phyloP scores from a whole-genome alignment of 2,888 invertebrate genomes.

The Cephus pulcher region DNA sequence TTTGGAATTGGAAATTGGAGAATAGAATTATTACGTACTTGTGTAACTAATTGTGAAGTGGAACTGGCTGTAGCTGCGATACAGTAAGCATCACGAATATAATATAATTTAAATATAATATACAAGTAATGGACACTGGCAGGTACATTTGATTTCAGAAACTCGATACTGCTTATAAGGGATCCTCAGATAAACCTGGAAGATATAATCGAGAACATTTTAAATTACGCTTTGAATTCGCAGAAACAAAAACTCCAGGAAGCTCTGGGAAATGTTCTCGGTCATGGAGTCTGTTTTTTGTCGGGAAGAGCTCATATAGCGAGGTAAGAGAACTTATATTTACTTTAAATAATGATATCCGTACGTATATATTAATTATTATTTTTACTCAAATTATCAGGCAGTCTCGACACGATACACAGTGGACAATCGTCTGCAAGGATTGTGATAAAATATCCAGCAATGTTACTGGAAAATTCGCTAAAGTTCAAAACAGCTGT shows the following conservation, averaged over 20 bases:
- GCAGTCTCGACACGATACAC: conserved; percentile 25
- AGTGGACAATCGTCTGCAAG: conserved; percentile 44
- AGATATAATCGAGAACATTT: conserved; percentile 47
- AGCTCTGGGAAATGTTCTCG: conserved; percentile 47
- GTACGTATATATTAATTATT: conserved; percentile 10
- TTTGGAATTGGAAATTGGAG: conserved; percentile 44
- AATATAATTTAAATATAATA: conserved; percentile 25
- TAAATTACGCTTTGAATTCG: conserved; percentile 48
- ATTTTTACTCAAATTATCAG: conserved; percentile 22
- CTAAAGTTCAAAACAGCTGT: conserved; percentile 6
- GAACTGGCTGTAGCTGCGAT: conserved; percentile 49
- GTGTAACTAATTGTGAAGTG: conserved; percentile 38
- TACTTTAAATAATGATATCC: conserved; percentile 1
- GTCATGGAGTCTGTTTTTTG: conserved; percentile 53
- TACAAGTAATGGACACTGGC: conserved; percentile 39
- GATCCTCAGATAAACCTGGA: conserved; percentile 37
- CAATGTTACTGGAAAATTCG: no score
- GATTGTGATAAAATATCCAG: conserved; percentile 34
- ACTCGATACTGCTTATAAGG: conserved; percentile 38
- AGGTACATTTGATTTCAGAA: conserved; percentile 25
- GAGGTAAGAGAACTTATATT: conserved; percentile 16
- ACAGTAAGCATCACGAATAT: conserved; percentile 39
- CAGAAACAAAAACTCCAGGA: conserved; percentile 41
- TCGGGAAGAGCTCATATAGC: conserved; percentile 40
- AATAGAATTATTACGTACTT: conserved; percentile 46